Evolutionary conservation across 2,888 invertebrate species (phyloP).

Genomic region (Idaea straminata): DNA sequence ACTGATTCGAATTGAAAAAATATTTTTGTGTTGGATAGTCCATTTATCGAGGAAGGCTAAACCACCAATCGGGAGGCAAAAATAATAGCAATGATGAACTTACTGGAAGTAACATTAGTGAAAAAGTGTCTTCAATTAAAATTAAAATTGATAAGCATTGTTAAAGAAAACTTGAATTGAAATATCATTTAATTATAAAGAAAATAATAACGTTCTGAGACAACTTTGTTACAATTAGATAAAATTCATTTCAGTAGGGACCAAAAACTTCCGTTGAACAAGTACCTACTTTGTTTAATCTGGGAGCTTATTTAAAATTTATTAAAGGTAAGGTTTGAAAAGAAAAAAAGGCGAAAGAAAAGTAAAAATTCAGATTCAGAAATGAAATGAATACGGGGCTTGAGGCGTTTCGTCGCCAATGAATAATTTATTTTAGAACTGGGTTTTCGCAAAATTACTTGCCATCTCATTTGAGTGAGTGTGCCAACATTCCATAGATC

Average conservation of each 20-base stretch:
- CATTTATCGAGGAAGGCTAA: too few relatives aligned
- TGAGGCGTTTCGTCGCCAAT: conserved; percentile 77
- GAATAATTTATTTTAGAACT: conserved; percentile 79
- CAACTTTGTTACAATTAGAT: conserved; percentile 30
- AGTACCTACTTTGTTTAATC: conserved; percentile 59
- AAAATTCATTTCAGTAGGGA: conserved; percentile 35
- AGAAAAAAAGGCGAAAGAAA: conserved; percentile 63
- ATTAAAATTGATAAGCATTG: background rate
- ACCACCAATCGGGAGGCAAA: too few relatives aligned
- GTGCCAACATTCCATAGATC: conserved; percentile 53
- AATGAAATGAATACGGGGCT: conserved; percentile 79
- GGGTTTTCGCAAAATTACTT: conserved; percentile 77
- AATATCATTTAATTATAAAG: conserved; percentile 3
- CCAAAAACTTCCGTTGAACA: conserved; percentile 34
- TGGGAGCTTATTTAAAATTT: conserved; percentile 74
- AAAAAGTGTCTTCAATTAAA: background rate
- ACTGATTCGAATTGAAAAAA: too few relatives aligned
- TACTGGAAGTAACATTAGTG: too few relatives aligned
- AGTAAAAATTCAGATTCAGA: conserved; percentile 76
- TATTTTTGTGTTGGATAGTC: too few relatives aligned
- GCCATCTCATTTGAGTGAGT: conserved; percentile 71
- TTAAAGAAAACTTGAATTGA: background rate
- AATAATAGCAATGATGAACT: too few relatives aligned
- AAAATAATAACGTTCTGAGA: conserved; percentile 10
- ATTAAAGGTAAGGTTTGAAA: conserved; percentile 68